Evolutionary conservation across 2,113 vertebrate genomes (phyloP).

Genomic region (Pagrus major): DNA sequence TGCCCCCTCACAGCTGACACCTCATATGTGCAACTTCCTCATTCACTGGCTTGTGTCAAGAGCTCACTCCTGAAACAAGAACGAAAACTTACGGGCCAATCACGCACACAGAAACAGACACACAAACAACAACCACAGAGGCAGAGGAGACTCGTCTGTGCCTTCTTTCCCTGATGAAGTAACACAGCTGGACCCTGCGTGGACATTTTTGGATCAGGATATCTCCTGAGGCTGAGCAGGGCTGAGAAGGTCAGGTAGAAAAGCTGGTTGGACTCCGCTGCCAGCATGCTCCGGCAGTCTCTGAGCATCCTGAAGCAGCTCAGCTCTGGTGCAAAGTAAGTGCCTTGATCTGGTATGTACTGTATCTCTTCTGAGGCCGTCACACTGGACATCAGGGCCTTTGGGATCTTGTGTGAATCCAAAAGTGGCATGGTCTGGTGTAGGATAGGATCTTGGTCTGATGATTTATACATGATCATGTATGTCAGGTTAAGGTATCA

Average conservation of each 20-base stretch:
- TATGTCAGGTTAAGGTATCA: not conserved
- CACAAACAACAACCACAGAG: not conserved
- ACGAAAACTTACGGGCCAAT: constrained; percentile 44
- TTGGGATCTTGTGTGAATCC: too few relatives aligned
- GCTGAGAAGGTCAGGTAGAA: constrained; percentile 16
- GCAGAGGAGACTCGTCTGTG: not conserved
- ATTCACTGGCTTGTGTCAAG: constrained; percentile 59
- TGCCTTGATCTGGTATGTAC: not conserved
- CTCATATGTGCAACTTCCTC: constrained; percentile 82
- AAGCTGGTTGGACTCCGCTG: constrained; percentile 27
- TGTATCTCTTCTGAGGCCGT: not conserved
- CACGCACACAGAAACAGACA: not conserved
- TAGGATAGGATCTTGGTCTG: not conserved
- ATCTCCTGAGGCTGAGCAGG: constrained; percentile 11
- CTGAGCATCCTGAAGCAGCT: constrained; percentile 83
- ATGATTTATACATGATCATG: not conserved
- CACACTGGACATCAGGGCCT: not conserved
- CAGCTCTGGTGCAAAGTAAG: constrained; percentile 75
- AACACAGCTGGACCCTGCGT: not conserved
- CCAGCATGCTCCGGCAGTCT: constrained; percentile 84
- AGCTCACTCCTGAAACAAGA: constrained; percentile 62
- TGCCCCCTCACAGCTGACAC: constrained; percentile 37
- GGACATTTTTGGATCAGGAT: constrained; percentile 7
- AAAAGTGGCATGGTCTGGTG: not conserved
- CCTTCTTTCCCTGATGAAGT: constrained; percentile 28